Base-by-base conservation (phyloP, 2,888 invertebrate species). In the Dryobotodes eremita region DNA sequence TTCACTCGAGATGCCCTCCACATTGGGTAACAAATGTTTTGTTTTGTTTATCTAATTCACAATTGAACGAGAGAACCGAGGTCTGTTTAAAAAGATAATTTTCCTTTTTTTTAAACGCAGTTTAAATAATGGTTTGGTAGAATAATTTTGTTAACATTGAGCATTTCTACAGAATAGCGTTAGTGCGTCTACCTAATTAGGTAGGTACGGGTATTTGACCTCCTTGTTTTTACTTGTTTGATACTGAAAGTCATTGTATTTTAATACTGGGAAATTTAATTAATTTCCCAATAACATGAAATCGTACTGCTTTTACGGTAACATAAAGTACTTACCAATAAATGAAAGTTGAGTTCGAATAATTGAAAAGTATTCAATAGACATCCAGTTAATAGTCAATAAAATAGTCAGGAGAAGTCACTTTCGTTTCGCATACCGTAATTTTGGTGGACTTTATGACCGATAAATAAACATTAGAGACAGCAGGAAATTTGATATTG, bases 11-110 rank as follows among this genome's bases (percentile, higher is more conserved):
- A 77, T 77, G 70, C 74, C 72, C 77, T 80, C 69, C 10, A 71
- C 36, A 62, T 82, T 82, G 64, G 74, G 73, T 82, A 80, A 82
- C 78, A 88, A 83, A 74, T 85, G 70, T 79, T 84, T 82, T 87
- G 65, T 84, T 78, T 77, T 76, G 64, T 76, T 69, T 74, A 71
- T 68, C 57, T 71, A 77, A 75, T 73, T 76, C 71, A 71, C 48
- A 10, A 59, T 65, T 76, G 31, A 57, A 61, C 15, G 26, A 73
- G 20, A 71, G 48, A 64, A 48, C 59, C 7, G 48, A 64, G 48
- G 36, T 53, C 15, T 59, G 23, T 61, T 68, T 2, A 53, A 26
- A 50, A 23, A 26, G 0, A 42, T 73, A 48, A 20, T 36, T 53
- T 48, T 55, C 1, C 7, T 8, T 61, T 61, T 79, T 65, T 59